phyloP scores from a whole-genome alignment of 2,888 invertebrate genomes.

The Corythucha ciliata region DNA sequence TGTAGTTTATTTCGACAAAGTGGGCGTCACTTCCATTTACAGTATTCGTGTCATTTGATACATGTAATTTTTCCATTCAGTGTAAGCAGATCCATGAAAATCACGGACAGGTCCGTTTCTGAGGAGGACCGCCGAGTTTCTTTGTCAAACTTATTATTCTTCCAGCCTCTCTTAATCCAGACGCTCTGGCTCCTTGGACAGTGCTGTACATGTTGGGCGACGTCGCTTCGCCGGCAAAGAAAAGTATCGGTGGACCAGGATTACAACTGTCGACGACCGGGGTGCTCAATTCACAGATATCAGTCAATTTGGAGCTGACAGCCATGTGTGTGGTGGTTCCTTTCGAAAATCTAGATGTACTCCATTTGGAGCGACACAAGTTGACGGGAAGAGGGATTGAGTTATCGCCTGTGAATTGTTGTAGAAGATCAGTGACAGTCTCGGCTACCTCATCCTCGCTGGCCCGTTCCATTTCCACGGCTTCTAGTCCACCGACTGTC shows the following conservation, averaged over 20 bases:
- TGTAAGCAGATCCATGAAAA: too few species aligned
- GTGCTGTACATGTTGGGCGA: conserved; percentile 67
- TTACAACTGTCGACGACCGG: conserved; percentile 44
- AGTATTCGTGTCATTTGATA: too few species aligned
- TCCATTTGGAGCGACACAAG: conserved; percentile 39
- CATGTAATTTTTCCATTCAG: too few species aligned
- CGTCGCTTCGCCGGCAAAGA: conserved; percentile 78
- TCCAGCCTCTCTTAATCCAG: conserved; percentile 72
- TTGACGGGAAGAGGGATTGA: conserved; percentile 33
- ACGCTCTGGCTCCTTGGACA: conserved; percentile 67
- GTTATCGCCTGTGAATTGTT: conserved; percentile 30
- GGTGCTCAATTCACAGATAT: conserved; percentile 58
- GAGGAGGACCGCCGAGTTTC: conserved; percentile 24
- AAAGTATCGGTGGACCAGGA: conserved; percentile 41
- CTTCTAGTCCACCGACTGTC: conserved; percentile 44
- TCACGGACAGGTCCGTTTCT: too few species aligned
- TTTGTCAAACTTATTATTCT: conserved; percentile 49
- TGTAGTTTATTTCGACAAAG: too few species aligned
- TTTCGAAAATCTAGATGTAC: conserved; percentile 35
- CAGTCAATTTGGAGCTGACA: conserved; percentile 44
- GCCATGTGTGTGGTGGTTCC: conserved; percentile 39
- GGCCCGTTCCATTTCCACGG: conserved; percentile 22
- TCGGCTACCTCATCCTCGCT: conserved; percentile 27
- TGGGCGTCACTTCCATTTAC: too few species aligned
- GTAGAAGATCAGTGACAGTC: conserved; percentile 26